Percentiles rank a stretch among this genome's conserved stretches.
phyloP scores from a whole-genome alignment of 2,888 invertebrate genomes.

The Strigamia maritima region DNA sequence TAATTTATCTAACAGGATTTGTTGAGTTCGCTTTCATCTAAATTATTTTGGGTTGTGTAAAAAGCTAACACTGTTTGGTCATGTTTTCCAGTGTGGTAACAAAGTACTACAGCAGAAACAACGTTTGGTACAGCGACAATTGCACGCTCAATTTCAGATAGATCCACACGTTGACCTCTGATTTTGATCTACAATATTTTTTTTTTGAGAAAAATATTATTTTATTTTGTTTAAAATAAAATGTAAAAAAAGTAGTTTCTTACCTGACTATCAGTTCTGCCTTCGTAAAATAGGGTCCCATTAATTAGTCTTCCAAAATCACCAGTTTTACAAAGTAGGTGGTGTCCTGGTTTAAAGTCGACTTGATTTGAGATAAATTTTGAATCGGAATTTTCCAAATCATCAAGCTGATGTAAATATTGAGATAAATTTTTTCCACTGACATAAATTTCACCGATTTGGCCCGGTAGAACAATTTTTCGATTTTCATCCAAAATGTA shows the following conservation, averaged over 20 bases:
- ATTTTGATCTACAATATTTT: slow-evolving; percentile 67
- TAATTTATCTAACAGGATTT: background rate
- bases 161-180: slow-evolving; percentile 79
- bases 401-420: background rate
- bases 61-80: slow-evolving; percentile 25
- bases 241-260: background rate
- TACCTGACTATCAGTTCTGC: slow-evolving; percentile 56
- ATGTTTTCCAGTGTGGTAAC: slow-evolving; percentile 56
- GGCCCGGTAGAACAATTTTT: slow-evolving; percentile 67
- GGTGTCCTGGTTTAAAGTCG: slow-evolving; percentile 58
- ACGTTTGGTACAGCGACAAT: slow-evolving; percentile 63
- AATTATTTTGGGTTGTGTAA: slow-evolving; percentile 25
- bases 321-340: slow-evolving; percentile 74
- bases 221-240: too few relatives aligned
- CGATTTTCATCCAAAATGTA: slow-evolving; percentile 72
- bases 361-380: slow-evolving; percentile 70
- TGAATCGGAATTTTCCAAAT: slow-evolving; percentile 40
- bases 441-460: slow-evolving; percentile 77
- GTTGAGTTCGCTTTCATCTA: background rate
- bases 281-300: slow-evolving; percentile 66
- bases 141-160: slow-evolving; percentile 76
- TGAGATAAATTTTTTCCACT: slow-evolving; percentile 67
- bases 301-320: slow-evolving; percentile 74
- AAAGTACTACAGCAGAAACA: slow-evolving; percentile 73
- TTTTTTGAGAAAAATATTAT: too few relatives aligned